Evolutionary conservation across 2,113 vertebrate species (phyloP).

Genomic region (Anolis sagrei): DNA sequence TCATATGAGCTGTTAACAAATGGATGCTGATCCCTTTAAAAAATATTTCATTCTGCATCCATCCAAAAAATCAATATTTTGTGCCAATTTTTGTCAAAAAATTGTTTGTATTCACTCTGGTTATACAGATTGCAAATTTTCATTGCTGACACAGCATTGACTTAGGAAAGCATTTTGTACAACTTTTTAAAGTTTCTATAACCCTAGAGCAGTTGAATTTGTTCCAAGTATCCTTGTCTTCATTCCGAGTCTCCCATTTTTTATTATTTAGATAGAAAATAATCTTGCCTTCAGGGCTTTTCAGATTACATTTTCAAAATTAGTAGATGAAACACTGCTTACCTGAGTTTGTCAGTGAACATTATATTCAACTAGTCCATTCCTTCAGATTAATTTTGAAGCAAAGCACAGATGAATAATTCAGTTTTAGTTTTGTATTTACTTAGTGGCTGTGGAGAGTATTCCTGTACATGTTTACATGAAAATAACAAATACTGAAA

Average conservation of each 20-base stretch:
- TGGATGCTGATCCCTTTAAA: constrained; percentile 39
- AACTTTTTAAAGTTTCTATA: not conserved
- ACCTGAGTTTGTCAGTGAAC: not conserved
- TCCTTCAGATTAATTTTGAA: not conserved
- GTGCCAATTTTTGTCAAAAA: constrained; percentile 1
- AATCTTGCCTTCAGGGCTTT: not conserved
- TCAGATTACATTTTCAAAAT: constrained; percentile 15
- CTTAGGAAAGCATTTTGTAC: not conserved
- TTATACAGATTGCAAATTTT: not conserved
- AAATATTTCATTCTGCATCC: not conserved
- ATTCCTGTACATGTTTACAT: not conserved
- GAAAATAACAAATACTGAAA: not conserved
- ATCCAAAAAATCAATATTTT: not conserved
- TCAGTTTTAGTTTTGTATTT: not conserved
- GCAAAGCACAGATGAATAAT: not conserved
- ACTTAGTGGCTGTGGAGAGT: not conserved
- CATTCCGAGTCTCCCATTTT: constrained; percentile 20
- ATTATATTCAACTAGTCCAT: not conserved
- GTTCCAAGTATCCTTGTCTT: not conserved
- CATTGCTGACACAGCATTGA: not conserved
- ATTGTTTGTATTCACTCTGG: not conserved
- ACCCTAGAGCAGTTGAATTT: constrained; percentile 18
- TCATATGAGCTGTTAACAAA: constrained; percentile 51
- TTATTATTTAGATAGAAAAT: constrained; percentile 16
- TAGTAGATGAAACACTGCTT: not conserved